Evolutionary conservation across 2,888 invertebrate genomes (phyloP), one percentile per base, ranked within the genome.

Genomic region (Eucera pruinosa): DNA sequence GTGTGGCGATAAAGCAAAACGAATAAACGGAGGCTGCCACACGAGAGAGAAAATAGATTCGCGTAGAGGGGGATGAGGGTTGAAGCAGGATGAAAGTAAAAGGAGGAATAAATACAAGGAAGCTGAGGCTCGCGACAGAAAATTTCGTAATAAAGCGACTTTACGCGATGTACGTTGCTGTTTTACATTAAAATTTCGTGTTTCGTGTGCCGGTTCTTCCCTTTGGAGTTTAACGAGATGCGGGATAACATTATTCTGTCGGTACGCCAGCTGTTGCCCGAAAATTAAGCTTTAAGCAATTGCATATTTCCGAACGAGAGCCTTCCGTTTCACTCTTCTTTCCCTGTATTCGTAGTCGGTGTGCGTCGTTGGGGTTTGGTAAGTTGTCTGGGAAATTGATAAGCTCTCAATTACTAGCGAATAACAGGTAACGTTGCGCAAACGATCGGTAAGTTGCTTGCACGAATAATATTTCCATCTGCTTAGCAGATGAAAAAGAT

Each of bases 101-200:
- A n/a, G n/a, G 15, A 11, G 66, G 55, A 45, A 39, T 60, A 69
- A 75, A 69, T 23, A 45, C 36, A 18, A 64, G 50, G n/a, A 23
- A 54, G 18, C 45, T 5, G 20, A 18, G 13, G 41, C 50, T 5
- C 15, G 23, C 25, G 39, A 18, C 39, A 20, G 39, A 54, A 67
- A 67, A 65, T 66, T 66, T 54, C 30, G 43, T 65, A 47, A 68
- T 72, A 64, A 72, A 77, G 45, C 45, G 54, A 55, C 45, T 60
- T 52, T 64, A 45, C 45, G 33, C 39, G 20, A 50, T 39, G 55
- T 43, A 41, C 57, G 67, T 76, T 25, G 39, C 25, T 60, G 18
- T 65, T 62, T 41, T 13, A 27, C 15, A 52, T 58, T 52, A 62
- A 71, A 54, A 62, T 47, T 52, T 36, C 48, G 47, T 23, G 41